Percentiles rank a stretch among this genome's conserved stretches.
phyloP scores from a whole-genome alignment of 2,113 vertebrate genomes.

The Litocranius walleri region DNA sequence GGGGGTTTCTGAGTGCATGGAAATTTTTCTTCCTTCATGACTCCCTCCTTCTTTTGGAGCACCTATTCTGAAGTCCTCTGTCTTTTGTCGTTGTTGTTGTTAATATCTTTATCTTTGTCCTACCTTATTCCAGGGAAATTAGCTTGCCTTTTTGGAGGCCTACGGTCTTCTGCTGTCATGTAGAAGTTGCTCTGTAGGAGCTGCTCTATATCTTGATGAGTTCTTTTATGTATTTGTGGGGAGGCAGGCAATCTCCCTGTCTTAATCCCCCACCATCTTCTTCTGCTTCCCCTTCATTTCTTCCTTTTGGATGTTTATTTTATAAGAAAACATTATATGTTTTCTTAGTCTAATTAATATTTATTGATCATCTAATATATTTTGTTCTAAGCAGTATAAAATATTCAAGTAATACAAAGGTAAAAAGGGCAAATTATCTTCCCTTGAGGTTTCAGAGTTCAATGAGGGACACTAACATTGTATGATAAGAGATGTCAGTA shows the following conservation, averaged over 20 bases:
- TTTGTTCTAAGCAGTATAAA: not conserved
- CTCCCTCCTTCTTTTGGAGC: not conserved
- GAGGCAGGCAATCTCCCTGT: not conserved
- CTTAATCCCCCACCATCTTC: not conserved
- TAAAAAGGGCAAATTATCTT: not conserved
- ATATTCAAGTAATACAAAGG: not conserved
- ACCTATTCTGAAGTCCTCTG: not conserved
- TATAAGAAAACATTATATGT: not conserved
- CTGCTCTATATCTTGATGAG: not conserved
- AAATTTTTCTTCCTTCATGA: not conserved
- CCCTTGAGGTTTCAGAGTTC: not conserved
- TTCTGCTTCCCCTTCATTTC: not conserved
- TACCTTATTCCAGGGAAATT: not conserved
- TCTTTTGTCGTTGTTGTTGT: not conserved
- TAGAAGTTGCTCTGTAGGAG: not conserved
- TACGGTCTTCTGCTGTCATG: not conserved
- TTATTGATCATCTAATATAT: not conserved
- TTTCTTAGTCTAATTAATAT: not conserved
- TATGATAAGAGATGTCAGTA: not conserved
- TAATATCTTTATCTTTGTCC: not conserved
- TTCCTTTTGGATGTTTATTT: not conserved
- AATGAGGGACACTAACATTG: not conserved
- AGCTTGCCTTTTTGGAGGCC: not conserved
- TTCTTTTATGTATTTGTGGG: not conserved
- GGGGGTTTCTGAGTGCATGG: not conserved